Evolutionary conservation across 2,888 invertebrate species (phyloP), one percentile per base, ranked within the genome.

Genomic region (Campopleginae sp.): DNA sequence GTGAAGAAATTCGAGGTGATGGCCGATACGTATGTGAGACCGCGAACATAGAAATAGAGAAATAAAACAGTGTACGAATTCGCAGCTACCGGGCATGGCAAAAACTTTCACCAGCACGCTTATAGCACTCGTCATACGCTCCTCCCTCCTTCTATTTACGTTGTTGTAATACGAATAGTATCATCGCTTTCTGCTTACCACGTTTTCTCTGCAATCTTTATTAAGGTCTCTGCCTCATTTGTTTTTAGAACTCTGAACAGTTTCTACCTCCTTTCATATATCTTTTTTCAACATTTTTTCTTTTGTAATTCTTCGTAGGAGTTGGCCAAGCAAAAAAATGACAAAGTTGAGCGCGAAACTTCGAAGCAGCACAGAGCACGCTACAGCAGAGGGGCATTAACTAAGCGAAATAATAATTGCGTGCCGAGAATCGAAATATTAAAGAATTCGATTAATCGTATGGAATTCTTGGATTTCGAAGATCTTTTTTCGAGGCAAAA

Each of bases 11-110:
- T 63, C 65, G 48, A 65, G 33, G 51, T 23, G 54, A 72, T 38
- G 58, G 66, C 68, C 74, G 72, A 80, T 80, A 58, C 42, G 54
- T 66, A 66, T 46, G 76, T 61, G 38, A 76, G 71, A 82, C 70
- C 71, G 63, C 44, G 44, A 48, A 44, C 44, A 72, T 78, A 58
- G 31, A 79, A 8, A 33, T 14, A 63, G 46, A 75, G 31, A 46
- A 27, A 63, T n/a, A 38, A 38, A 65, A 31, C 31, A 7, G 46
- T n/a, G n/a, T 23, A 65, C 31, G 31, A 31, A 51, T 10, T 42
- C 58, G 23, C 48, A 65, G 65, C 58, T 61, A 74, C 61, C 51
- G 74, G 74, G 74, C 61, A 61, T 61, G 61, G 61, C 61, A 0
- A 46, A 77, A 68, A 77, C 77, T 77, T 77, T 77, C 77, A 42